Conservation (phyloP, 2,888 invertebrate species). For the Carpatolechia fugitivella region DNA sequence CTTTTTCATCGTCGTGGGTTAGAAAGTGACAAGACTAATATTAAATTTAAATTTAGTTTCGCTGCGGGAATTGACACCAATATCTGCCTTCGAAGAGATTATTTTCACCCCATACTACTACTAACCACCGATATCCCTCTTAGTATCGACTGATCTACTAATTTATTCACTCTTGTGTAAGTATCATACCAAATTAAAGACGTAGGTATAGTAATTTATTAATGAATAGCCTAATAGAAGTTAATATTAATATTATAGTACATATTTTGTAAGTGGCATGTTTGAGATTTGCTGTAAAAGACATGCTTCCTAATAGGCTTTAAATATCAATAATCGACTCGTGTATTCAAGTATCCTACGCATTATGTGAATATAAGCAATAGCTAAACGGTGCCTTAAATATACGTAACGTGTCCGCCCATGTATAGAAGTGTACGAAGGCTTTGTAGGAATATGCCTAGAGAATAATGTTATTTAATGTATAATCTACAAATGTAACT, state of each 20-base stretch:
- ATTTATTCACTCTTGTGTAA: conserved; percentile 59
- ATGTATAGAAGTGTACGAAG: conserved; percentile 18
- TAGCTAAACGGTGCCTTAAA: conserved; percentile 62
- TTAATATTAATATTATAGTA: background rate
- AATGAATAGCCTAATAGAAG: background rate
- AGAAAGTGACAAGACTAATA: too few species aligned
- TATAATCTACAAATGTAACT: background rate
- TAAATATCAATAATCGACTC: background rate
- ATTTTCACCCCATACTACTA: conserved; percentile 18
- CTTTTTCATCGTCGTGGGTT: too few species aligned
- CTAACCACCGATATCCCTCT: conserved; percentile 66
- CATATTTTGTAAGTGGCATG: background rate
- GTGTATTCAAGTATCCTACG: background rate
- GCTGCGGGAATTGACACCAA: too few species aligned
- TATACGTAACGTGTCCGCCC: conserved; percentile 68
- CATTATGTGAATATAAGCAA: conserved; percentile 11
- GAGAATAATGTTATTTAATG: background rate
- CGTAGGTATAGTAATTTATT: conserved; percentile 13
- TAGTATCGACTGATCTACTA: conserved; percentile 64
- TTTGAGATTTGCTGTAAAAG: background rate
- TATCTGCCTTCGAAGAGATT: background rate
- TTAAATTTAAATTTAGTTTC: too few species aligned
- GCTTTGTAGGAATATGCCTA: conserved; percentile 4
- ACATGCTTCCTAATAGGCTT: background rate
- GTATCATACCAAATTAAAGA: conserved; percentile 66